Evolutionary conservation across 2,797 vertebrate genomes (phyloP), one percentile per base, ranked within the genome.

Genomic region (Carapus acus): DNA sequence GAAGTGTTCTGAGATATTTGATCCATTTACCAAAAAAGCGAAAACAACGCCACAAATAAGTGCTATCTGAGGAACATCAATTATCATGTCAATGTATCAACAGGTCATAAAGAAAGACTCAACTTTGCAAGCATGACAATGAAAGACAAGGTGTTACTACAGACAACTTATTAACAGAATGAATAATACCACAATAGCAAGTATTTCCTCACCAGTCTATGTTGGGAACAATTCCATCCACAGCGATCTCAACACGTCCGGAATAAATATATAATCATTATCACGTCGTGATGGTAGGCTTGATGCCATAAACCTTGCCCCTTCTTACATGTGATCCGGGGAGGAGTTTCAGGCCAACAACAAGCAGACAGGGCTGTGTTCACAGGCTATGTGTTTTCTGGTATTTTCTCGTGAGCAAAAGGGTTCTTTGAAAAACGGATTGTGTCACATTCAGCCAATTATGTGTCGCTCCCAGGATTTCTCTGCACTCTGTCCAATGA

Each of bases 261-360:
- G 40, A 62, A 21, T 45, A 23, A 55, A 59, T 18, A 58, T 69
- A 66, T 31, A 59, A 49, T 41, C 36, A 17, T 51, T 58, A 47
- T 69, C 47, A 63, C 43, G 51, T 54, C 65, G 55, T 14, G 17
- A 68, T 42, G 56, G 48, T 49, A 60, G 66, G 44, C 19, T 20
- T 42, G 34, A 52, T 33, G 52, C 50, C 39, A 44, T 65, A 53
- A 71, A 60, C 64, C 56, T 56, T 66, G 66, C 49, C 46, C 62
- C 47, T 27, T 49, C 58, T 43, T 39, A 49, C 82, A 33, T 33
- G 31, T 84, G 78, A 82, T 76, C 14, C 59, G 70, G 78, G 84
- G 83, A 84, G 81, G 79, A 81, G 81, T 75, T 69, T 71, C 15
- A 53, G 15, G 15, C 33, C 44, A 58, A 48, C 7, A 19, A 43